phyloP scores from a whole-genome alignment of 2,888 invertebrate species.

The Ennomos erosarius region DNA sequence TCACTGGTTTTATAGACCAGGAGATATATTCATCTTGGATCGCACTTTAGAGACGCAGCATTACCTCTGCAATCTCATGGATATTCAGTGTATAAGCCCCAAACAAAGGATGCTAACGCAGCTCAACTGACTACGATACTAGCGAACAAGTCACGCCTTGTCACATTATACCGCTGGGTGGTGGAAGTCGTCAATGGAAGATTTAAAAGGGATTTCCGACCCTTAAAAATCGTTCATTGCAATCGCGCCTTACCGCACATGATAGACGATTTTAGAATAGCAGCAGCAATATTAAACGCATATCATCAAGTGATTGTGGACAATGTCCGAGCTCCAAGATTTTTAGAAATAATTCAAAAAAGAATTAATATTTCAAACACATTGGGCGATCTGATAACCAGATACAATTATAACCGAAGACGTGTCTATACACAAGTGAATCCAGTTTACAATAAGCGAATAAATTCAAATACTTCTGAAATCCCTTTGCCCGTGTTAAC shows the following conservation, averaged over 20 bases:
- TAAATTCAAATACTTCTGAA: background rate
- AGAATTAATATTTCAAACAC: background rate
- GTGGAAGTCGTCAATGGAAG: slow-evolving; percentile 25
- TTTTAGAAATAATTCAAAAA: background rate
- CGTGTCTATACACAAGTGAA: background rate
- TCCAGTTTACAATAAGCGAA: background rate
- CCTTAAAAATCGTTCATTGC: background rate
- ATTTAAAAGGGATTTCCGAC: slow-evolving; percentile 20
- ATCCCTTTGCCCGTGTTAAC: background rate
- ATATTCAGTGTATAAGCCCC: background rate
- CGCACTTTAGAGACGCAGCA: slow-evolving; percentile 20
- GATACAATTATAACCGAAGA: too few relatives aligned
- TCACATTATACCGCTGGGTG: slow-evolving; percentile 19
- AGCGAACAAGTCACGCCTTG: slow-evolving; percentile 21
- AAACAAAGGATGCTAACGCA: background rate
- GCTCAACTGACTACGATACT: slow-evolving; percentile 15
- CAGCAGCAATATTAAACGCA: background rate
- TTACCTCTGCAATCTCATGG: background rate
- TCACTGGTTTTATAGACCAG: slow-evolving; percentile 23
- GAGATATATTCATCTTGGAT: slow-evolving; percentile 36
- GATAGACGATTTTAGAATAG: background rate
- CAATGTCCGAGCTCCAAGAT: too few relatives aligned
- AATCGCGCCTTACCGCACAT: background rate
- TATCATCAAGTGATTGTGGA: background rate
- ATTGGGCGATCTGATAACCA: too few relatives aligned